Percentiles rank a stretch among this genome's conserved stretches.
Evolutionary conservation across 1,140 invertebrate species (phyloP).

Genomic region (Ceratina calcarata): DNA sequence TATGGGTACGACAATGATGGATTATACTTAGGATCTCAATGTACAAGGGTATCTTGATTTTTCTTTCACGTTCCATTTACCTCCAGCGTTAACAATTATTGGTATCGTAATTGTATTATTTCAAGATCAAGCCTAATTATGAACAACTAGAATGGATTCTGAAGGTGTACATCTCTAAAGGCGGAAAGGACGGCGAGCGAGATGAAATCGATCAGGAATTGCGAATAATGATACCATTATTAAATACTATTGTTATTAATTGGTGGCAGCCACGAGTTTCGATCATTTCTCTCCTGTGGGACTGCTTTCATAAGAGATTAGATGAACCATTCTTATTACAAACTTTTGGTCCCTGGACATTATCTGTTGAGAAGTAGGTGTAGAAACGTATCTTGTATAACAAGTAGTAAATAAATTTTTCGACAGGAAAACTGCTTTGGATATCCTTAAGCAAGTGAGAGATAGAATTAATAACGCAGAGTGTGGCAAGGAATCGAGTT

Average conservation of each 20-base stretch:
- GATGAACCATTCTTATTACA: constrained; percentile 77
- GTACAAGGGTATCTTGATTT: constrained; percentile 57
- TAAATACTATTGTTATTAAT: constrained; percentile 73
- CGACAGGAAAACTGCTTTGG: constrained; percentile 73
- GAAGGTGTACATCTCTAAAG: constrained; percentile 72
- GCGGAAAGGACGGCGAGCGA: constrained; percentile 71
- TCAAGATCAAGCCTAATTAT: constrained; percentile 69
- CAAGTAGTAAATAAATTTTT: constrained; percentile 35
- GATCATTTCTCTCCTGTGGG: constrained; percentile 76
- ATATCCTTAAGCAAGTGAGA: constrained; percentile 77
- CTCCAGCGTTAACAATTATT: constrained; percentile 21
- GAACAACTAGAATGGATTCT: constrained; percentile 74
- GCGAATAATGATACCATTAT: constrained; percentile 72
- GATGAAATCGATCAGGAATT: constrained; percentile 77
- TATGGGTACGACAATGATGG: constrained; percentile 73
- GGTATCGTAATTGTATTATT: constrained; percentile 12
- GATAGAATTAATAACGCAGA: constrained; percentile 70
- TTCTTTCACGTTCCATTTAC: constrained; percentile 1
- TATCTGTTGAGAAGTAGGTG: constrained; percentile 76
- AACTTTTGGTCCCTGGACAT: constrained; percentile 72
- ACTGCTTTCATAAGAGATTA: constrained; percentile 79
- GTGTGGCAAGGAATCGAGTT: constrained; percentile 75
- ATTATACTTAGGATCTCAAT: constrained; percentile 60
- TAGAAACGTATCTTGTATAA: neutral
- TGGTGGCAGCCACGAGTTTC: constrained; percentile 77